These are phyloP conservation scores for Hyperoplus immaculatus DNA, from an alignment of 2,797 vertebrate species.

Conservation along the genomic window DNA sequence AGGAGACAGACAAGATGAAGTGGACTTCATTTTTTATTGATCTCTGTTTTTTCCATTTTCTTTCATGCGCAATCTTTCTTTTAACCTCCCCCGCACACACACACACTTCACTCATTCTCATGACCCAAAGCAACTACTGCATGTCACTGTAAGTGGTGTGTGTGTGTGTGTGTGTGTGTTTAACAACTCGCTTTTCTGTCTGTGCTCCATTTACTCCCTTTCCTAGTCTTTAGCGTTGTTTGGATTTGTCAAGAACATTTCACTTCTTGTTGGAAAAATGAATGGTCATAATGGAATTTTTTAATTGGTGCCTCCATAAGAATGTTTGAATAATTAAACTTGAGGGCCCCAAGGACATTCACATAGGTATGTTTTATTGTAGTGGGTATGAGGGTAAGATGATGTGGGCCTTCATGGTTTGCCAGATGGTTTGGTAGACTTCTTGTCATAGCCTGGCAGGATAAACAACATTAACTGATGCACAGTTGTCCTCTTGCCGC, in stretches of 20 bases:
- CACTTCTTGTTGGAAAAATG: constrained; percentile 46
- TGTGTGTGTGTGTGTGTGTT: constrained; percentile 20
- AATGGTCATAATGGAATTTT: constrained; percentile 47
- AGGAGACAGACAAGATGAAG: constrained; percentile 4
- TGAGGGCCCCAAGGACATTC: no score
- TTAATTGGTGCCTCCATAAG: not conserved
- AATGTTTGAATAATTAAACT: no score
- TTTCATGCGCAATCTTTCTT: constrained; percentile 18
- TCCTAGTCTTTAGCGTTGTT: constrained; percentile 78
- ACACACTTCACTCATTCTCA: not conserved
- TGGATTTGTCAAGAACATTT: constrained; percentile 65
- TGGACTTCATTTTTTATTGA: not conserved
- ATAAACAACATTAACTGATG: no score
- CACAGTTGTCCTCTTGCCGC: not conserved
- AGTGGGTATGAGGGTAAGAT: no score
- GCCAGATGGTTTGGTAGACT: no score
- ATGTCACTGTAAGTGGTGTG: constrained; percentile 18
- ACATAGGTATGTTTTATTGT: no score
- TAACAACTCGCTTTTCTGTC: constrained; percentile 39
- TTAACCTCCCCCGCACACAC: constrained; percentile 6
- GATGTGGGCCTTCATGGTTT: no score
- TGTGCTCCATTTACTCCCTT: constrained; percentile 74
- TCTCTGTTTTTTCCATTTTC: constrained; percentile 10
- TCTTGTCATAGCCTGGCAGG: no score
- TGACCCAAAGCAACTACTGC: constrained; percentile 23